phyloP scores from a whole-genome alignment of 2,113 vertebrate genomes.

The Parotia lawesii region DNA sequence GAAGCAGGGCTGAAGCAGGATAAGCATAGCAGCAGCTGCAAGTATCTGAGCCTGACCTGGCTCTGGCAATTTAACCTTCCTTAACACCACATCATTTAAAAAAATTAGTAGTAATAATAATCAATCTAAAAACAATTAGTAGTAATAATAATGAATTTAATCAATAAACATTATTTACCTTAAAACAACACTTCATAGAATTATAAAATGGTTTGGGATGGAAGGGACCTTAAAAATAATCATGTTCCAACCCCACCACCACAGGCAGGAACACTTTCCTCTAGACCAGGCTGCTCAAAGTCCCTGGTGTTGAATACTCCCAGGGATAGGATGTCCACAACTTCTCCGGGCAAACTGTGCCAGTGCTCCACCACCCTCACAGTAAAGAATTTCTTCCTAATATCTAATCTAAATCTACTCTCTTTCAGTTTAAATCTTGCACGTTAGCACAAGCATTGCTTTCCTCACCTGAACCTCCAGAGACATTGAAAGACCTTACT shows the following conservation, averaged over 20 bases:
- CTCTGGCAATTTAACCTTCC: neutral
- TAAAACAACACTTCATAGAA: neutral
- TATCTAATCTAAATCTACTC: neutral
- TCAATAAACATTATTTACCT: neutral
- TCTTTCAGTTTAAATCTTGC: neutral
- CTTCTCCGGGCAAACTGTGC: neutral
- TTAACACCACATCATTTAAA: neutral
- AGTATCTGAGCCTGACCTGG: neutral
- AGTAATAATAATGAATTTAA: neutral
- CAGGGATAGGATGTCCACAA: neutral
- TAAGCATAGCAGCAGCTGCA: neutral
- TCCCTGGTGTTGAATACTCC: neutral
- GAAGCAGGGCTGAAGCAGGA: neutral
- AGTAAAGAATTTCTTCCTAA: neutral
- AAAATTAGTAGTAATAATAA: neutral
- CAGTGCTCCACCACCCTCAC: neutral
- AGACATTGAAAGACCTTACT: neutral
- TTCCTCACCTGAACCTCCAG: neutral
- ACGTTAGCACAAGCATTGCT: neutral
- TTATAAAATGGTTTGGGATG: neutral
- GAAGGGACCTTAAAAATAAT: neutral
- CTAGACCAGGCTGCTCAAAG: neutral
- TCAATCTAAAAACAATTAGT: neutral
- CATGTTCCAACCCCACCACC: neutral
- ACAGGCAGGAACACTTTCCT: neutral